Conservation (phyloP, 2,113 vertebrate species). For the Ceuthmochares aereus region DNA sequence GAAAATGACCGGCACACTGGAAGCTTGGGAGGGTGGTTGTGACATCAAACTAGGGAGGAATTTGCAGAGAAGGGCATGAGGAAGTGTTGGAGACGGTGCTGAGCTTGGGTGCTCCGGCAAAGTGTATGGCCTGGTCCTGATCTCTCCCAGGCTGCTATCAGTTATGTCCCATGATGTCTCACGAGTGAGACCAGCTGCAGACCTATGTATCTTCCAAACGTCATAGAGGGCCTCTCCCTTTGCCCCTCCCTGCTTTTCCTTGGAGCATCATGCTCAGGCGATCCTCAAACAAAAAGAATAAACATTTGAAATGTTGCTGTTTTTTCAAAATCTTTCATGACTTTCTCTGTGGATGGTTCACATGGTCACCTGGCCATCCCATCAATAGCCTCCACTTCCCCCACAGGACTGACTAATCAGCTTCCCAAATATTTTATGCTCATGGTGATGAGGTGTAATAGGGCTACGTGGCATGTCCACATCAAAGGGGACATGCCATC, state of each 20-base stretch:
- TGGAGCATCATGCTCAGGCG: background rate
- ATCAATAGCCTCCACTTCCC: background rate
- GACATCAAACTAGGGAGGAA: background rate
- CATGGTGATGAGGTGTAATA: background rate
- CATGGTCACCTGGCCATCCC: background rate
- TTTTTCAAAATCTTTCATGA: background rate
- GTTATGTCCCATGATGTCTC: slow-evolving; percentile 40
- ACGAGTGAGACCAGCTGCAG: slow-evolving; percentile 38
- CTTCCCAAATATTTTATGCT: background rate
- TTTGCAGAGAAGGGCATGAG: background rate
- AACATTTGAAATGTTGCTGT: background rate
- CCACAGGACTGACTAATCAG: background rate
- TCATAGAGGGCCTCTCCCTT: background rate
- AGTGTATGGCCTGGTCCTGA: background rate
- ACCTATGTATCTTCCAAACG: background rate
- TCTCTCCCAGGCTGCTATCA: background rate
- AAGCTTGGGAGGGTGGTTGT: accelerated
- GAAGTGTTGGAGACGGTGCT: background rate
- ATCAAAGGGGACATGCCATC: background rate
- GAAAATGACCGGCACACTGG: accelerated
- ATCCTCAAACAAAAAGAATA: background rate
- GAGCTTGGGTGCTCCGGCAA: background rate
- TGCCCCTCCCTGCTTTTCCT: background rate
- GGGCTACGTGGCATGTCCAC: background rate
- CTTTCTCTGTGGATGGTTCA: background rate